These are phyloP conservation scores for Ammospiza nelsoni DNA, from an alignment of 2,113 vertebrate species.

Conservation along the genomic window DNA sequence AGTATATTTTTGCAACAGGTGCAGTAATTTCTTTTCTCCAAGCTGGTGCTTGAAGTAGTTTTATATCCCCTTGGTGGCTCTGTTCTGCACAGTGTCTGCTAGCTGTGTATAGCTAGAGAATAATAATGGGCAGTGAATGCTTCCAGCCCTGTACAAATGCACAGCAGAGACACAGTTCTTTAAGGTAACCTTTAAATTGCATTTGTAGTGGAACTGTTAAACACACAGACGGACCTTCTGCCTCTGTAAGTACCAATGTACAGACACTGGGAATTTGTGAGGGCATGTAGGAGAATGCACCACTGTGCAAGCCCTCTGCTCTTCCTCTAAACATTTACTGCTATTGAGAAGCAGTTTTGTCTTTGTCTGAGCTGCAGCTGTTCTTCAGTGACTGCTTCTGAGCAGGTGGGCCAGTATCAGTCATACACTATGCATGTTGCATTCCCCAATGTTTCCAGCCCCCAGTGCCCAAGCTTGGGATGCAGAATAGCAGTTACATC, in stretches of 20 bases:
- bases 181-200: not conserved
- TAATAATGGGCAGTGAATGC: not conserved
- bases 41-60: not conserved
- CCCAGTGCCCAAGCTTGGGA: not conserved
- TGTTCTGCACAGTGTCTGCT: not conserved
- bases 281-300: not conserved
- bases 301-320: not conserved
- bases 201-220: not conserved
- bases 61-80: not conserved
- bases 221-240: not conserved
- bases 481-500: not conserved
- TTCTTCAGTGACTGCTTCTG: not conserved
- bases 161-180: not conserved
- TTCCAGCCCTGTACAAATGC: not conserved
- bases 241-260: not conserved
- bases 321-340: not conserved
- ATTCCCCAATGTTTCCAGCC: not conserved
- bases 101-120: not conserved
- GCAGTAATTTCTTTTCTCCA: not conserved
- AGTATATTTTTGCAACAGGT: not conserved
- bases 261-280: not conserved
- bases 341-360: not conserved
- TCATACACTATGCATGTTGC: not conserved
- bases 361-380: slow-evolving; percentile 31
- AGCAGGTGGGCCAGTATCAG: not conserved